These are phyloP conservation scores for Oscheius sp. DNA, from an alignment of 1,140 invertebrate genomes.

Conservation along the genomic window DNA sequence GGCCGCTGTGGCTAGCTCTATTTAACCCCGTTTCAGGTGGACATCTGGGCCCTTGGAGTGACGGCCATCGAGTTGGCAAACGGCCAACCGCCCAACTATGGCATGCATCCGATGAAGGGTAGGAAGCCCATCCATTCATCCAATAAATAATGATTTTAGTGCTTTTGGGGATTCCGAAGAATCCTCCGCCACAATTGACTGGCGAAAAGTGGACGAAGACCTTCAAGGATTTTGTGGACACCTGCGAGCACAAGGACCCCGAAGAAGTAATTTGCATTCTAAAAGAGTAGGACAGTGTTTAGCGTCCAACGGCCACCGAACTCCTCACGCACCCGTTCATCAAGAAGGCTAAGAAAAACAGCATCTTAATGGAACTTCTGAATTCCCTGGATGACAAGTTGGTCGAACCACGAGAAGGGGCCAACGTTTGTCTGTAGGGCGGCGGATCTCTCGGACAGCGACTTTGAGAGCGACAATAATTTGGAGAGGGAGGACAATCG, in stretches of 20 bases:
- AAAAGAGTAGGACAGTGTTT: neutral
- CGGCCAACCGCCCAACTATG: conserved; percentile 96
- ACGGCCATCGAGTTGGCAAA: conserved; percentile 98
- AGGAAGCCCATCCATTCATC: neutral
- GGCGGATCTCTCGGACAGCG: conserved; percentile 21
- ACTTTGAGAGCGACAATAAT: neutral
- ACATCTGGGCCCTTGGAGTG: conserved; percentile 99
- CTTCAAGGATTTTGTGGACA: conserved; percentile 99
- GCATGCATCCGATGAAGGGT: conserved; percentile 82
- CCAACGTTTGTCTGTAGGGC: conserved; percentile 1
- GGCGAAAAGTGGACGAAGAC: conserved; percentile 87
- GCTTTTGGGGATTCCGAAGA: conserved; percentile 97
- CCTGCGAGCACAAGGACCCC: conserved; percentile 97
- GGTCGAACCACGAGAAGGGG: neutral
- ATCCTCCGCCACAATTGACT: conserved; percentile 94
- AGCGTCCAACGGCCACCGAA: conserved; percentile 50
- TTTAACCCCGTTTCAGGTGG: conserved; percentile 70
- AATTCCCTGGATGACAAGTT: conserved; percentile 47
- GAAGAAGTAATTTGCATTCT: conserved; percentile 76
- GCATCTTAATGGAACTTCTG: conserved; percentile 55
- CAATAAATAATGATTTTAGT: conserved; percentile 67
- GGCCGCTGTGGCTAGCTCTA: neutral
- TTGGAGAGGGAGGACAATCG: neutral
- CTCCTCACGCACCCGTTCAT: conserved; percentile 58
- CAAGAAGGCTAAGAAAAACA: conserved; percentile 56